These are phyloP conservation scores for Orthonevra nobilis DNA, from an alignment of 2,888 invertebrate species.

Conservation along the genomic window DNA sequence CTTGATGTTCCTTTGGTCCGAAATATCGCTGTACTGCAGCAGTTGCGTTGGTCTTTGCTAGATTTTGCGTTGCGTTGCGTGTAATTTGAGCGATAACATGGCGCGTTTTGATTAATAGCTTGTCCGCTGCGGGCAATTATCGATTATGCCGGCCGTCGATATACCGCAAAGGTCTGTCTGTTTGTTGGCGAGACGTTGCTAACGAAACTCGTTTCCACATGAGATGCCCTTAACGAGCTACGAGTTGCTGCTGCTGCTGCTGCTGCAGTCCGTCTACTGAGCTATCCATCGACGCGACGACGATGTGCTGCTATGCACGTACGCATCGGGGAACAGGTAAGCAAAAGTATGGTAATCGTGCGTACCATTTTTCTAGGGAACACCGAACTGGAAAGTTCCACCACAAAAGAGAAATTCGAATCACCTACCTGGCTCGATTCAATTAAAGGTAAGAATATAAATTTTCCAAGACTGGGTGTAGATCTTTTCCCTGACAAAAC, in stretches of 20 bases:
- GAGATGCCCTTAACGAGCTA: constrained; percentile 53
- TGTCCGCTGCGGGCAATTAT: constrained; percentile 39
- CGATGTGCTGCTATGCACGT: constrained; percentile 46
- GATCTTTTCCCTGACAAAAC: constrained; percentile 1
- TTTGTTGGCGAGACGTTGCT: background rate
- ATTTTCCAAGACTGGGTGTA: no score
- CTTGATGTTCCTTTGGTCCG: background rate
- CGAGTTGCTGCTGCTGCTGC: no score
- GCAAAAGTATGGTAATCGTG: constrained; percentile 14
- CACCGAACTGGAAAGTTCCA: constrained; percentile 28
- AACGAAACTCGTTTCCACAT: constrained; percentile 51
- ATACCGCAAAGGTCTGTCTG: no score
- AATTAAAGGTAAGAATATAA: no score
- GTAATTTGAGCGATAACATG: constrained; percentile 21
- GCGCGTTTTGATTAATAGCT: constrained; percentile 32
- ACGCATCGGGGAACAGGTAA: constrained; percentile 23
- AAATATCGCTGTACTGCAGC: background rate
- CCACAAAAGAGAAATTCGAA: background rate
- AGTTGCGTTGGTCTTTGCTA: background rate
- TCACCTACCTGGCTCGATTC: constrained; percentile 26
- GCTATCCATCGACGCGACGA: background rate
- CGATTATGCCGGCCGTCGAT: constrained; percentile 9
- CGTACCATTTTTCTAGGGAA: constrained; percentile 29
- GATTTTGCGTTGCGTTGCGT: constrained; percentile 3
- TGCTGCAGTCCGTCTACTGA: no score